Percentiles rank a stretch among this genome's conserved stretches.
Evolutionary conservation across 2,888 invertebrate species (phyloP).

Genomic region (Chalcosyrphus nemorum): DNA sequence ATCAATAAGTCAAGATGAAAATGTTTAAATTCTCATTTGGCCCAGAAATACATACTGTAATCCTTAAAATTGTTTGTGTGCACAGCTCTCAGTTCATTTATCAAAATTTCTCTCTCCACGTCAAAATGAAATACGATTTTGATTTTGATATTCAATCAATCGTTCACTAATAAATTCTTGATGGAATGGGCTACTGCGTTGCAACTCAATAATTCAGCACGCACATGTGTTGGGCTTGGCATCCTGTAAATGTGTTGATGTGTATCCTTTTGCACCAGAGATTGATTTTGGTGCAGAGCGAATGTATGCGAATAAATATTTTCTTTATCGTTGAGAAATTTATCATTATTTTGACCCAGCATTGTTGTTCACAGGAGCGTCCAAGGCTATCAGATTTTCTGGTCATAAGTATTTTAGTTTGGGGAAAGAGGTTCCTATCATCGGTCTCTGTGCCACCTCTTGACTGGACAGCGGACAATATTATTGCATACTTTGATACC

Average conservation of each 20-base stretch:
- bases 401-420: no score
- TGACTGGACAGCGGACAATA: no score
- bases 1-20: background rate
- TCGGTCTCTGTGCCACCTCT: no score
- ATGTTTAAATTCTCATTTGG: background rate
- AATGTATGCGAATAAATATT: conserved; percentile 50
- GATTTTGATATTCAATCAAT: conserved; percentile 62
- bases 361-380: no score
- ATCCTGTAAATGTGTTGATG: conserved; percentile 21
- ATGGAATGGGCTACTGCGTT: conserved; percentile 33
- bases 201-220: conserved; percentile 58
- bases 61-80: background rate
- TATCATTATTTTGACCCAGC: background rate
- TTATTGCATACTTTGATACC: no score
- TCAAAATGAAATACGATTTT: conserved; percentile 48
- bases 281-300: conserved; percentile 13
- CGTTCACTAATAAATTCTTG: conserved; percentile 42
- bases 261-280: conserved; percentile 20
- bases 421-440: no score
- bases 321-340: no score
- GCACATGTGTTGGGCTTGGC: background rate
- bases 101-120: conserved; percentile 27
- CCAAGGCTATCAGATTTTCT: no score
- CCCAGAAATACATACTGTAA: background rate
- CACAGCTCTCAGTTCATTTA: conserved; percentile 30